phyloP scores from a whole-genome alignment of 2,113 vertebrate species.

The Rhagologus leucostigma region DNA sequence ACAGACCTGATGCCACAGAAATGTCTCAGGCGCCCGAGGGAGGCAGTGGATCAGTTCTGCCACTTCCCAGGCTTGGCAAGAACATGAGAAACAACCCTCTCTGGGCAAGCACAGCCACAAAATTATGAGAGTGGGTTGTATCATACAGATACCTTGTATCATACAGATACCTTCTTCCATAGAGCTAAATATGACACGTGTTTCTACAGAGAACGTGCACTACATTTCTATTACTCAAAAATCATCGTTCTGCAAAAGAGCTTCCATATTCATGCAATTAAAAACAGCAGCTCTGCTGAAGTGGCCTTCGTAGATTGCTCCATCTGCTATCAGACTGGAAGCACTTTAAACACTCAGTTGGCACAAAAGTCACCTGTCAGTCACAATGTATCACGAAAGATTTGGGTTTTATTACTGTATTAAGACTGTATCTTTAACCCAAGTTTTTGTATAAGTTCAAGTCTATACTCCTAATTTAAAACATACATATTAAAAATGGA shows the following conservation, averaged over 20 bases:
- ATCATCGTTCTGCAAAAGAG: neutral
- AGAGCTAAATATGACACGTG: neutral
- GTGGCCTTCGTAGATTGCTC: neutral
- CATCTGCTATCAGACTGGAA: neutral
- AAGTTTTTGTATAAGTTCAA: neutral
- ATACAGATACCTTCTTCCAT: neutral
- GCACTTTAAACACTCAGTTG: neutral
- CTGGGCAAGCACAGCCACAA: neutral
- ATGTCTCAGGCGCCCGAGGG: accelerated
- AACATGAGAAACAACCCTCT: accelerated
- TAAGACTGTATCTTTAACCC: neutral
- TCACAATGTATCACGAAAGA: neutral
- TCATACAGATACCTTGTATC: too few species aligned
- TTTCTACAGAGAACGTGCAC: neutral
- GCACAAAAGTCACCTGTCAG: neutral
- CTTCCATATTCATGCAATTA: neutral
- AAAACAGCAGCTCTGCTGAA: neutral
- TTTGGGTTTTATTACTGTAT: neutral
- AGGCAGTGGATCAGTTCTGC: neutral
- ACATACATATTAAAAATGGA: neutral
- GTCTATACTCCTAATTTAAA: neutral
- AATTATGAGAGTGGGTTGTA: neutral
- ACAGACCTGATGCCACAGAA: neutral
- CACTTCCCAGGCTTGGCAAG: neutral
- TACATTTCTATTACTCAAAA: neutral